These are phyloP conservation scores for Desoria tigrina DNA, from an alignment of 2,888 invertebrate species.

Conservation along the genomic window DNA sequence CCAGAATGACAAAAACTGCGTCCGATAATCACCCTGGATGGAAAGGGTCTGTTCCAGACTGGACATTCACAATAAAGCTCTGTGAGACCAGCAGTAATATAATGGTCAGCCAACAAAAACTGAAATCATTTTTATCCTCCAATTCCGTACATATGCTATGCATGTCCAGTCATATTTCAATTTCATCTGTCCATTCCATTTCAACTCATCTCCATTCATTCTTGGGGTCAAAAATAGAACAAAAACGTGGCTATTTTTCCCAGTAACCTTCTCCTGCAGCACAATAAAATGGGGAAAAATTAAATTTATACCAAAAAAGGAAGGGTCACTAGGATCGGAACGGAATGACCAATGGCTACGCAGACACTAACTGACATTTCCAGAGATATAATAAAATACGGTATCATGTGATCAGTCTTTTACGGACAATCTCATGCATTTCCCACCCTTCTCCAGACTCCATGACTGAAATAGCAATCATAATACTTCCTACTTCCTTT, in stretches of 20 bases:
- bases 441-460: background rate
- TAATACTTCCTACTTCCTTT: conserved; percentile 1
- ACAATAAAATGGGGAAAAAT: conserved; percentile 19
- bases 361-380: too few species aligned
- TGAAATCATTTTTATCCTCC: conserved; percentile 15
- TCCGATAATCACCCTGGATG: conserved; percentile 4
- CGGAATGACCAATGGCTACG: conserved; percentile 43
- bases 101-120: conserved; percentile 18
- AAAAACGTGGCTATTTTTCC: conserved; percentile 38
- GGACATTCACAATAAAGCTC: background rate
- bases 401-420: background rate
- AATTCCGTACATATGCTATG: background rate
- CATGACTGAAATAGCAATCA: background rate
- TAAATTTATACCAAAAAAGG: conserved; percentile 9
- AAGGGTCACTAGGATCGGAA: conserved; percentile 30
- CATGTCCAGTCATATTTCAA: conserved; percentile 44
- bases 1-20: conserved; percentile 8
- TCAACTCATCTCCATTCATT: conserved; percentile 24
- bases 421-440: background rate
- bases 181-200: conserved; percentile 49
- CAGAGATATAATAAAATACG: conserved; percentile 3
- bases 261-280: conserved; percentile 18
- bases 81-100: conserved; percentile 1
- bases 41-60: conserved; percentile 1
- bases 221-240: conserved; percentile 53